Percentiles rank a stretch among this genome's conserved stretches.
Conservation (phyloP, 2,888 invertebrate genomes). For the Sycophila texana region DNA sequence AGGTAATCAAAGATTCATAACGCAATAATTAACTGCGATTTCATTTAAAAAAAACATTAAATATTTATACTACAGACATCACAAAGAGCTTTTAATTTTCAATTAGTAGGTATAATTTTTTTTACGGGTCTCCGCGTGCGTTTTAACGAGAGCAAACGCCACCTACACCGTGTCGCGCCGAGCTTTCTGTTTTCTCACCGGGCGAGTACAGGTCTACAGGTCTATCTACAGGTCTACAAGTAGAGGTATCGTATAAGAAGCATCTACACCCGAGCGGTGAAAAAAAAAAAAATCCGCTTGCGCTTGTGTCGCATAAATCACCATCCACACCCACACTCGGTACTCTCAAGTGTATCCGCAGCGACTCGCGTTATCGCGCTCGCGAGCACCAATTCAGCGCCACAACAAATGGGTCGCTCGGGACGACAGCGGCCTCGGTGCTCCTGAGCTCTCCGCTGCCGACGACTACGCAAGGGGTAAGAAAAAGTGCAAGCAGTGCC, state of each 20-base stretch:
- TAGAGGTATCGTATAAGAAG: no score
- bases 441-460: background rate
- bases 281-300: background rate
- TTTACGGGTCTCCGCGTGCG: no score
- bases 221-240: no score
- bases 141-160: constrained; percentile 1
- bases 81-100: no score
- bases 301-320: background rate
- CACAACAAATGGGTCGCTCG: constrained; percentile 49
- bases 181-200: background rate
- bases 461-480: background rate
- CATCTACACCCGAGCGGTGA: no score
- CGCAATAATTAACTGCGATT: no score
- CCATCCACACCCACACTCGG: no score
- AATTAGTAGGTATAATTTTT: no score
- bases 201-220: no score
- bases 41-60: no score
- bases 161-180: background rate
- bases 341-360: background rate
- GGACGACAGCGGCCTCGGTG: constrained; percentile 29
- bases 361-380: background rate
- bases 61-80: no score
- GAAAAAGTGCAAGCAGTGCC: background rate
- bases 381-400: background rate
- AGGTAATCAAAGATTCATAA: background rate